Evolutionary conservation across 1,140 invertebrate genomes (phyloP).

Genomic region (Pteromalus puparum): DNA sequence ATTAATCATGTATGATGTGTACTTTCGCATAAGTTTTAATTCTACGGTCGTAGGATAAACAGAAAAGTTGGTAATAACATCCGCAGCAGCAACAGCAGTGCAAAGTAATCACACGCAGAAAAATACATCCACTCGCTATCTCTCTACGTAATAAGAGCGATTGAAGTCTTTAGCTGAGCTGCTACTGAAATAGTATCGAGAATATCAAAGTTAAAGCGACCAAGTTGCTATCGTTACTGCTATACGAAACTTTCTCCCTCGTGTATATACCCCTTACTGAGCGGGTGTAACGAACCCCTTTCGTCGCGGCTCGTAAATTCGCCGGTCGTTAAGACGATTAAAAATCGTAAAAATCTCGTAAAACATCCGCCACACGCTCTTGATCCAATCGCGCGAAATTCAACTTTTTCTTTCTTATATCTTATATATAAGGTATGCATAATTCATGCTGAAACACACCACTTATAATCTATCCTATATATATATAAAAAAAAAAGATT

Average conservation of each 20-base stretch:
- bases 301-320: constrained; percentile 41
- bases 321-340: constrained; percentile 45
- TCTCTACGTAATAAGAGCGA: constrained; percentile 2
- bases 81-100: not conserved
- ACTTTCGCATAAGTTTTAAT: too few species aligned
- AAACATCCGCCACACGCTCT: not conserved
- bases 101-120: not conserved
- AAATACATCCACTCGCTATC: not conserved
- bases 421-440: too few species aligned
- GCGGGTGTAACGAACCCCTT: constrained; percentile 38
- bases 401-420: too few species aligned
- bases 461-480: too few species aligned
- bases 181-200: not conserved
- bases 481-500: too few species aligned
- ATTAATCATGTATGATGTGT: too few species aligned
- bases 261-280: not conserved
- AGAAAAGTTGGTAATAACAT: too few species aligned
- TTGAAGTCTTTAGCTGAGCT: constrained; percentile 27
- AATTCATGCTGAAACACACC: too few species aligned
- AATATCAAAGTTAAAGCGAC: constrained; percentile 22
- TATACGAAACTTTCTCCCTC: constrained; percentile 32
- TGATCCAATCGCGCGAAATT: not conserved
- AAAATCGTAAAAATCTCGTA: constrained; percentile 45
- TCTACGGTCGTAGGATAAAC: too few species aligned
- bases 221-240: constrained; percentile 24